phyloP scores from a whole-genome alignment of 2,888 invertebrate genomes.

The Willowsia nigromaculata region DNA sequence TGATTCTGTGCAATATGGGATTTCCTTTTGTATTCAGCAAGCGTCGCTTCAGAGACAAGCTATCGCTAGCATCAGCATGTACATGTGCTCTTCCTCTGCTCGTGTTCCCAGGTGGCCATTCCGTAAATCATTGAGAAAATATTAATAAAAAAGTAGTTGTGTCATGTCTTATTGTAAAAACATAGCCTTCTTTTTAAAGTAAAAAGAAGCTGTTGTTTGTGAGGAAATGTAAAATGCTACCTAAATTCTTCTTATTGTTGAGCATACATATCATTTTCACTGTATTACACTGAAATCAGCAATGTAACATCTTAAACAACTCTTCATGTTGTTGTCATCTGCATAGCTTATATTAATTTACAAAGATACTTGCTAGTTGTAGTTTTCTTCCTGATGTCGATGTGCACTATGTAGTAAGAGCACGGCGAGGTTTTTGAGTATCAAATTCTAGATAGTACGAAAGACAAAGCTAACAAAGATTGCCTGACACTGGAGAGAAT shows the following conservation, averaged over 20 bases:
- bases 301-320: too few relatives aligned
- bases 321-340: too few relatives aligned
- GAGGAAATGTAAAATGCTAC: not conserved
- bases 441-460: too few relatives aligned
- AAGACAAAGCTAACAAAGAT: too few relatives aligned
- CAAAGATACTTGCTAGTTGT: too few relatives aligned
- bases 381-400: too few relatives aligned
- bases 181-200: not conserved
- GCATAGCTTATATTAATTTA: too few relatives aligned
- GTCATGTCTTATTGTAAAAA: slow-evolving; percentile 26
- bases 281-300: too few relatives aligned
- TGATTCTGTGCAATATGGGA: not conserved
- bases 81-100: slow-evolving; percentile 6
- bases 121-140: slow-evolving; percentile 65
- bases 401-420: too few relatives aligned
- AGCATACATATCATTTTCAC: not conserved
- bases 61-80: not conserved
- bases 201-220: not conserved
- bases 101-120: slow-evolving; percentile 75
- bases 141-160: slow-evolving; percentile 57
- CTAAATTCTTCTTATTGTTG: not conserved
- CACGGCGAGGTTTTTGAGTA: too few relatives aligned
- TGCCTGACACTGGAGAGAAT: too few relatives aligned
- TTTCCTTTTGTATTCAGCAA: not conserved
- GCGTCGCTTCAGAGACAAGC: not conserved